A percentile compares a stretch with the other conserved stretches of the same genome.
These are phyloP conservation scores for Cyphomyrus discorhynchus DNA, from an alignment of 2,113 vertebrate genomes.

Conservation along the genomic window DNA sequence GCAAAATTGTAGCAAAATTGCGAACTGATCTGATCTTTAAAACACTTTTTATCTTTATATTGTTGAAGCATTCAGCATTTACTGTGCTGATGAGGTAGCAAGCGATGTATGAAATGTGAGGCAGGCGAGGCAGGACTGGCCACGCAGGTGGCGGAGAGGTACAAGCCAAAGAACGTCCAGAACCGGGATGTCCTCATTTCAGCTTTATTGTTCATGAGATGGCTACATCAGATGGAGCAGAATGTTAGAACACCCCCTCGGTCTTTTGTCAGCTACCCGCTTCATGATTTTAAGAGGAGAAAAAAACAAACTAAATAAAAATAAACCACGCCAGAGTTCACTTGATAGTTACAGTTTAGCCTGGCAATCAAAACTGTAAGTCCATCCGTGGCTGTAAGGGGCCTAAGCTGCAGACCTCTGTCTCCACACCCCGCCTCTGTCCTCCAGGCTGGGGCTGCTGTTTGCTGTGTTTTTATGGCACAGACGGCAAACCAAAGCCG, in stretches of 20 bases:
- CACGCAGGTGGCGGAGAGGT: background rate
- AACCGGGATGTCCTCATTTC: conserved; percentile 28
- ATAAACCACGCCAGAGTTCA: conserved; percentile 46
- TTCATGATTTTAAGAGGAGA: conserved; percentile 22
- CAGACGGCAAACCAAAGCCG: conserved; percentile 55
- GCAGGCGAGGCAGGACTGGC: background rate
- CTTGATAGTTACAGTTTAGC: conserved; percentile 42
- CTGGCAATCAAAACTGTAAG: conserved; percentile 57
- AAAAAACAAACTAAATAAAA: conserved; percentile 32
- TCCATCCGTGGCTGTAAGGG: conserved; percentile 61
- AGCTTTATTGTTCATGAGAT: conserved; percentile 77
- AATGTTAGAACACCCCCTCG: background rate
- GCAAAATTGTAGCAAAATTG: background rate
- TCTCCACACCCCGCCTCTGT: conserved; percentile 8
- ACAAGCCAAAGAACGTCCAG: conserved; percentile 19
- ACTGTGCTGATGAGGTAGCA: background rate
- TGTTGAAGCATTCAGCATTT: background rate
- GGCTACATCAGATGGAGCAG: conserved; percentile 56
- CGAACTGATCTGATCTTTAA: background rate
- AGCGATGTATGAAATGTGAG: background rate
- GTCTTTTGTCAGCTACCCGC: conserved; percentile 40
- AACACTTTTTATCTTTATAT: background rate
- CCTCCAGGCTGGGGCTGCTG: conserved; percentile 42
- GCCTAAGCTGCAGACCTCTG: conserved; percentile 44
- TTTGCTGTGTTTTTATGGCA: conserved; percentile 57